Evolutionary conservation across 1,140 invertebrate species (phyloP).

Genomic region (Drosophila pseudoananassae): DNA sequence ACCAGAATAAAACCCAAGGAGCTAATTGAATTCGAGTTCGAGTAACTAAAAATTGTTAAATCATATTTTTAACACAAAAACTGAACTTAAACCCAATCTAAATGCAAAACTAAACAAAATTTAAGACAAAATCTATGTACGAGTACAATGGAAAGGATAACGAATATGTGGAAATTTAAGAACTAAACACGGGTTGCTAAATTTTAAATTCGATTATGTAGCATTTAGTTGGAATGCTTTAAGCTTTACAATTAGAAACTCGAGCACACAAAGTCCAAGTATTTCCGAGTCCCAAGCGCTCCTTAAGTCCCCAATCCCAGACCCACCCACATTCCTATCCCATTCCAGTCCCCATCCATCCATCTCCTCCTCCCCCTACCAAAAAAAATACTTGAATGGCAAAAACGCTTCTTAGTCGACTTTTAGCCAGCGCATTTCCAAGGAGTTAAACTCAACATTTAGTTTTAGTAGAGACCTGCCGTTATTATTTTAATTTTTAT

Average conservation of each 20-base stretch:
- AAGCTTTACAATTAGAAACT: slow-evolving; percentile 61
- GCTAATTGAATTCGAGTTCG: slow-evolving; percentile 41
- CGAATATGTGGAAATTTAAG: slow-evolving; percentile 29
- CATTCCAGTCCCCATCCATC: slow-evolving; percentile 2
- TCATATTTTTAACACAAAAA: slow-evolving; percentile 25
- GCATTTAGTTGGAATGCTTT: slow-evolving; percentile 71
- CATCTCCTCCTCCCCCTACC: slow-evolving; percentile 2
- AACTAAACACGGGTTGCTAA: slow-evolving; percentile 50
- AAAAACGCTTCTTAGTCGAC: slow-evolving; percentile 59
- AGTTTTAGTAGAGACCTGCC: slow-evolving; percentile 49
- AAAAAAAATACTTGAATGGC: slow-evolving; percentile 20
- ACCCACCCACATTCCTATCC: neutral
- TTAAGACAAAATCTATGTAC: slow-evolving; percentile 31
- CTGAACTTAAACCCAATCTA: slow-evolving; percentile 29
- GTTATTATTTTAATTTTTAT: slow-evolving; percentile 40
- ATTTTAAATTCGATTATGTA: slow-evolving; percentile 54
- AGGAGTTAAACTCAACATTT: slow-evolving; percentile 65
- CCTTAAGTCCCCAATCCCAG: neutral
- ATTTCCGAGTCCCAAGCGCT: slow-evolving; percentile 7
- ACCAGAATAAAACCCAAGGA: slow-evolving; percentile 38
- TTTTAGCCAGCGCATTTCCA: slow-evolving; percentile 68
- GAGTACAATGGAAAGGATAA: slow-evolving; percentile 67
- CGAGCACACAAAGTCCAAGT: slow-evolving; percentile 46
- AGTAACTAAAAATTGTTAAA: slow-evolving; percentile 41
- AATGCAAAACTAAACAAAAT: slow-evolving; percentile 34